Evolutionary conservation across 2,797 vertebrate species (phyloP), one percentile per base, ranked within the genome.

Genomic region (Threskiornis aethiopicus): DNA sequence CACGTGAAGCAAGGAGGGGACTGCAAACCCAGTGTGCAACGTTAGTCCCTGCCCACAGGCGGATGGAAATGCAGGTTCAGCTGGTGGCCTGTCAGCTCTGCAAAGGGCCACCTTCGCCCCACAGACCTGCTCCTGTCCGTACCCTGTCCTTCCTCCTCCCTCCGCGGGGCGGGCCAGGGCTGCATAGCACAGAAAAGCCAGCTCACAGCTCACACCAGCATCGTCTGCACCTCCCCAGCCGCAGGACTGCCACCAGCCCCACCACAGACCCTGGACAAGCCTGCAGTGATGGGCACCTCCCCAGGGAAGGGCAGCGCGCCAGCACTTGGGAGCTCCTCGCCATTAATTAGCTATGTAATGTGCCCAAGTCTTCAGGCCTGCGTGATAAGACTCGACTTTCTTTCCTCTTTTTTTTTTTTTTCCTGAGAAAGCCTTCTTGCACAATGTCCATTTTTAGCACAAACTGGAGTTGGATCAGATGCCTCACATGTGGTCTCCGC

Each of bases 381-480:
- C 1, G 58, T 94, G 95, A 73, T 80, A 85, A 84, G 71, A 77
- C 71, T 91, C 22, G 3, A 44, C 81, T 94, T 90, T 65, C 80
- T 88, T 89, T 58, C 83, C 79, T 77, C 71, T 64, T 64, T 91
- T 90, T 70, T 69, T 76, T 37, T n/a, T 28, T 8, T 13, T 2
- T 58, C 59, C 71, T 47, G 44, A 96, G 80, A 90, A 97, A 91
- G 71, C 57, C 72, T 86, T 96, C 95, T 97, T 97, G 95, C 90
- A 95, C 90, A 96, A 97, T 66, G 88, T 95, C 84, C 92, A 96
- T 93, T 95, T 96, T 96, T 94, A 97, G 94, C 95, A 95, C 79
- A 97, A 87, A 79, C 92, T 87, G 75, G 82, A 92, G 72, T 33
- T 94, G 90, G 94, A 97, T 97, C 93, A 92, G 96, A 93, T 88